Evolutionary conservation across 2,113 vertebrate species (phyloP).

Genomic region (Cervus canadensis): DNA sequence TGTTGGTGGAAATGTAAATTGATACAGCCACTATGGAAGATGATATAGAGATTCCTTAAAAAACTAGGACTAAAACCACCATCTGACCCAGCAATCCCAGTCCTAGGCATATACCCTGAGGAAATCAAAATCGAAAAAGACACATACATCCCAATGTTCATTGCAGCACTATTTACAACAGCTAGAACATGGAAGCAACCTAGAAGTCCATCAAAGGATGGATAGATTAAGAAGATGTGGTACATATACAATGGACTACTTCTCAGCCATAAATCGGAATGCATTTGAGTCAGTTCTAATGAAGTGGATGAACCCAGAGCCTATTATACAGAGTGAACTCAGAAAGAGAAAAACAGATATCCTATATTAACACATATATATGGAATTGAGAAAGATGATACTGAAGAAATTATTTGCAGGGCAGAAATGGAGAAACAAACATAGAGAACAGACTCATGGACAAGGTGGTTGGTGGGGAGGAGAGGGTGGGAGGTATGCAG

Average conservation of each 20-base stretch:
- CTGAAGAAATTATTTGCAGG: not conserved
- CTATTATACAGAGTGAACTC: not conserved
- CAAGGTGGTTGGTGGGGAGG: fast-evolving
- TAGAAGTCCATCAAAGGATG: not conserved
- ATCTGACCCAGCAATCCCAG: not conserved
- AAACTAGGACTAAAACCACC: not conserved
- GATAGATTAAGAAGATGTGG: not conserved
- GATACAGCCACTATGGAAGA: not conserved
- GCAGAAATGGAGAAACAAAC: not conserved
- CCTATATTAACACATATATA: not conserved
- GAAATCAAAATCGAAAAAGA: not conserved
- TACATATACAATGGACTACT: not conserved
- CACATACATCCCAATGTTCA: not conserved
- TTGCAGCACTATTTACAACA: not conserved
- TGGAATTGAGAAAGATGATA: not conserved
- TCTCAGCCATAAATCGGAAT: not conserved
- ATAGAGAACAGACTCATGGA: not conserved
- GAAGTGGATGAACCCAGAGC: not conserved
- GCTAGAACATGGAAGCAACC: not conserved
- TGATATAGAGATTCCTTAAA: not conserved
- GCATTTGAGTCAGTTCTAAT: not conserved
- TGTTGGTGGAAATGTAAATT: not conserved
- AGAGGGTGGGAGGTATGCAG: not conserved
- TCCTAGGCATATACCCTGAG: not conserved
- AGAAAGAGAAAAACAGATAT: not conserved